Evolutionary conservation across 2,797 vertebrate genomes (phyloP).

Genomic region (Amphiprion clarkii): DNA sequence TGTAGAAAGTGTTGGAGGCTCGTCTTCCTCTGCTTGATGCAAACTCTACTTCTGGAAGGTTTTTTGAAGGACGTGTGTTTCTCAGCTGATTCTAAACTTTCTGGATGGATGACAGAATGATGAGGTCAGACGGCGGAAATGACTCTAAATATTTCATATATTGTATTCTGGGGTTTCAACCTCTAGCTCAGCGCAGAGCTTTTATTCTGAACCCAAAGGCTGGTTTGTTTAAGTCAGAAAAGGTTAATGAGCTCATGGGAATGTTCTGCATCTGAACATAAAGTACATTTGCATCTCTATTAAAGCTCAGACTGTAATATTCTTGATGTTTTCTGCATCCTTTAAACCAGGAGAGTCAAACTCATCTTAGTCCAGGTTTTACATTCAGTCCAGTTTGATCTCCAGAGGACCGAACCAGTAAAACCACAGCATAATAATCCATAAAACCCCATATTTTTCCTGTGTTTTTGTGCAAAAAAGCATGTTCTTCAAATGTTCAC

Average conservation of each 20-base stretch:
- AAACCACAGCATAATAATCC: no score
- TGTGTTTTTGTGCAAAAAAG: no score
- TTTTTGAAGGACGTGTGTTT: background rate
- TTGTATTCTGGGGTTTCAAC: conserved; percentile 33
- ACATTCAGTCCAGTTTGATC: no score
- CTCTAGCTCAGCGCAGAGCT: background rate
- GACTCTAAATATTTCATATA: conserved; percentile 37
- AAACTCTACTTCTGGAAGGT: background rate
- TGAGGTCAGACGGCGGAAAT: conserved; percentile 44
- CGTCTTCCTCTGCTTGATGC: background rate
- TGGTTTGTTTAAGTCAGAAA: background rate
- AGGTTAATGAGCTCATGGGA: background rate
- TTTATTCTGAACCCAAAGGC: background rate
- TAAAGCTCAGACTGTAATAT: background rate
- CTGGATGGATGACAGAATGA: conserved; percentile 49
- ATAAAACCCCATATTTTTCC: no score
- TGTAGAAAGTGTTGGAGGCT: no score
- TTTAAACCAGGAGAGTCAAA: no score
- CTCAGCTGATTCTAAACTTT: conserved; percentile 24
- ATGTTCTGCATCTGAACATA: background rate
- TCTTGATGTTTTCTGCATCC: background rate
- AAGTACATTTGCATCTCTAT: background rate
- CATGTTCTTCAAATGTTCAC: no score
- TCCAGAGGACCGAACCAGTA: no score
- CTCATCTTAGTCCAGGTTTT: no score